These are phyloP conservation scores for Protula sp. DNA, from an alignment of 2,888 invertebrate genomes.

Conservation along the genomic window DNA sequence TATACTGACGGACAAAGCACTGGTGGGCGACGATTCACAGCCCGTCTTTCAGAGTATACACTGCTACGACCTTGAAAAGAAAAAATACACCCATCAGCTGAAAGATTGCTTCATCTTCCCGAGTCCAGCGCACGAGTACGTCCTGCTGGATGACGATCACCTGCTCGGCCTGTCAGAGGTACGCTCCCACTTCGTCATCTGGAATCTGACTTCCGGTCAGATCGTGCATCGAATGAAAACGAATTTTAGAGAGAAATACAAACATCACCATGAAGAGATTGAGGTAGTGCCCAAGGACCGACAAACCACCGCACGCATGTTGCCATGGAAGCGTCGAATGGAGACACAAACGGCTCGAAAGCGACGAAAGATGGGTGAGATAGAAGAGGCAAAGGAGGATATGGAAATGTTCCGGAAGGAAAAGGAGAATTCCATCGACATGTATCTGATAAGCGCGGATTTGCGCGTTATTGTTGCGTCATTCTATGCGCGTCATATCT, in stretches of 20 bases:
- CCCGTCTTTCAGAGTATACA: conserved; percentile 43
- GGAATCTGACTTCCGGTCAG: conserved; percentile 42
- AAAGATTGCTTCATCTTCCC: conserved; percentile 42
- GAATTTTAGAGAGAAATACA: conserved; percentile 31
- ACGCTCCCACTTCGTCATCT: conserved; percentile 44
- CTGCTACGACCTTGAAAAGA: conserved; percentile 40
- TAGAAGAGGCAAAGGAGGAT: conserved; percentile 30
- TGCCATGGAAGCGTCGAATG: conserved; percentile 45
- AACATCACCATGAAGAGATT: not conserved
- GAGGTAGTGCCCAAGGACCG: conserved; percentile 10
- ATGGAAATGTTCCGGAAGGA: conserved; percentile 38
- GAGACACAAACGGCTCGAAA: conserved; percentile 34
- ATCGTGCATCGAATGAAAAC: conserved; percentile 39
- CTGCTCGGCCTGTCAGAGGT: conserved; percentile 46
- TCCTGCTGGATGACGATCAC: conserved; percentile 38
- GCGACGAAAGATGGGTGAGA: conserved; percentile 31
- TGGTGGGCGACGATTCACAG: conserved; percentile 33
- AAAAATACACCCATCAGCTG: conserved; percentile 38
- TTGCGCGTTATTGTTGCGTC: conserved; percentile 43
- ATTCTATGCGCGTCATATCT: conserved; percentile 48
- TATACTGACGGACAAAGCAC: conserved; percentile 42
- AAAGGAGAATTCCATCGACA: conserved; percentile 45
- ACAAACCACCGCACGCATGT: conserved; percentile 34
- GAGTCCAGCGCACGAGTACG: conserved; percentile 44
- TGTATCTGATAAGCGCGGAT: conserved; percentile 44